Evolutionary conservation across 2,888 invertebrate species (phyloP).

Genomic region (Nycteola revayana): DNA sequence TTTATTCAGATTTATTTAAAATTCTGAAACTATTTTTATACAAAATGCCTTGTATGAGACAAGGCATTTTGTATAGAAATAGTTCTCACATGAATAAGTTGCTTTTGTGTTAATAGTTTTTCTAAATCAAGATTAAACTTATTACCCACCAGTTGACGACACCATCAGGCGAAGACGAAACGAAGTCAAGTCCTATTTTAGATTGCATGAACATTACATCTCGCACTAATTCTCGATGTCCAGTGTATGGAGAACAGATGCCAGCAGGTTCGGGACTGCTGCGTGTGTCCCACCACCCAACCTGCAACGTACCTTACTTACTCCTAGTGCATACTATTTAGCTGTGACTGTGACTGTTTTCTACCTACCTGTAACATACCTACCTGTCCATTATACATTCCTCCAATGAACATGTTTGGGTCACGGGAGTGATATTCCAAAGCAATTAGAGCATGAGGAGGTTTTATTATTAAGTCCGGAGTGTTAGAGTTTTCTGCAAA

Average conservation of each 20-base stretch:
- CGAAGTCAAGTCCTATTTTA: slow-evolving; percentile 96
- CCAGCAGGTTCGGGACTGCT: slow-evolving; percentile 86
- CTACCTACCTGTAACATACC: no score
- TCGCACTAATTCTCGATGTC: slow-evolving; percentile 93
- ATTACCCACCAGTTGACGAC: slow-evolving; percentile 84
- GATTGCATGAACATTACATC: slow-evolving; percentile 94
- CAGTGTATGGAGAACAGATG: slow-evolving; percentile 87
- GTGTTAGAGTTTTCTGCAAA: slow-evolving; percentile 84
- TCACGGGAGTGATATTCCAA: slow-evolving; percentile 94
- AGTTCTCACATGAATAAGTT: no score
- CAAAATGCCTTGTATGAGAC: no score
- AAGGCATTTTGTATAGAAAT: no score
- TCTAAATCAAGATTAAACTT: no score
- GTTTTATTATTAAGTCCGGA: slow-evolving; percentile 86
- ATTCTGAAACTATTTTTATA: no score
- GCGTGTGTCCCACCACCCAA: slow-evolving; percentile 86
- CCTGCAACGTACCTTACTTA: no score
- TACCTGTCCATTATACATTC: slow-evolving; percentile 86
- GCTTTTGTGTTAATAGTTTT: no score
- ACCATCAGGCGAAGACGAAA: slow-evolving; percentile 95
- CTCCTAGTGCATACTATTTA: no score
- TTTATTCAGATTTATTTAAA: no score
- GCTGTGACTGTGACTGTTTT: no score
- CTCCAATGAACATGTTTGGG: slow-evolving; percentile 84
- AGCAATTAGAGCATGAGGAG: slow-evolving; percentile 87